A percentile compares a stretch with the other conserved stretches of the same genome.
These are phyloP conservation scores for Coecobrya sp. DNA, from an alignment of 2,888 invertebrate species.

Conservation along the genomic window DNA sequence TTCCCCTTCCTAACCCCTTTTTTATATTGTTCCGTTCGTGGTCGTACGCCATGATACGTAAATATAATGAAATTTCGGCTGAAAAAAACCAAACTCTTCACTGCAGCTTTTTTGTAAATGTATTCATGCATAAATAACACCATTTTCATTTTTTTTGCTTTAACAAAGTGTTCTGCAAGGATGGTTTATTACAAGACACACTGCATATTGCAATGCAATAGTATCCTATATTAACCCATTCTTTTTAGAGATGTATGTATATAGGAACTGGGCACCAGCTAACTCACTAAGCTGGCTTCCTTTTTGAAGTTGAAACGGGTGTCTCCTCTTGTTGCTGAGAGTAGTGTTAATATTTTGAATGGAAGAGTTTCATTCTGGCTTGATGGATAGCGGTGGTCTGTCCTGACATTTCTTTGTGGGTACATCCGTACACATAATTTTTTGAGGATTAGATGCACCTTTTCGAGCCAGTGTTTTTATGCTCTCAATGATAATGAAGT, in stretches of 20 bases:
- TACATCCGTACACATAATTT: neutral
- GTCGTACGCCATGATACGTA: constrained; percentile 76
- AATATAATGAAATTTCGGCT: constrained; percentile 72
- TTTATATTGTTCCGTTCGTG: constrained; percentile 54
- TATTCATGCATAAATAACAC: constrained; percentile 82
- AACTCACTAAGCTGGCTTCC: neutral
- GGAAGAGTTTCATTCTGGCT: neutral
- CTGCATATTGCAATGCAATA: no score
- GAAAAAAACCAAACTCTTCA: constrained; percentile 57
- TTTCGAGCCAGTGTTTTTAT: neutral
- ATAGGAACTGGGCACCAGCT: neutral
- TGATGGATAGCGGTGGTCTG: constrained; percentile 16
- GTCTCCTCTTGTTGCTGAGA: constrained; percentile 7
- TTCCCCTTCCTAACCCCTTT: constrained; percentile 73
- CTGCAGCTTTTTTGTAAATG: constrained; percentile 68
- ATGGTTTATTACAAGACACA: neutral
- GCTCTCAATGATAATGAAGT: constrained; percentile 23
- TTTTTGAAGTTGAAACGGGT: neutral
- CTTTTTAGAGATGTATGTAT: neutral
- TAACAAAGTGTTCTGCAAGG: constrained; percentile 6
- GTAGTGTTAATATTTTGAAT: neutral
- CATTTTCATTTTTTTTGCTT: constrained; percentile 68
- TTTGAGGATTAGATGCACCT: constrained; percentile 33
- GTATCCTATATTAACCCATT: no score
- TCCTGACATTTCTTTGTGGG: neutral